Base-by-base conservation (phyloP, 2,797 vertebrate genomes). In the Lemur catta region DNA sequence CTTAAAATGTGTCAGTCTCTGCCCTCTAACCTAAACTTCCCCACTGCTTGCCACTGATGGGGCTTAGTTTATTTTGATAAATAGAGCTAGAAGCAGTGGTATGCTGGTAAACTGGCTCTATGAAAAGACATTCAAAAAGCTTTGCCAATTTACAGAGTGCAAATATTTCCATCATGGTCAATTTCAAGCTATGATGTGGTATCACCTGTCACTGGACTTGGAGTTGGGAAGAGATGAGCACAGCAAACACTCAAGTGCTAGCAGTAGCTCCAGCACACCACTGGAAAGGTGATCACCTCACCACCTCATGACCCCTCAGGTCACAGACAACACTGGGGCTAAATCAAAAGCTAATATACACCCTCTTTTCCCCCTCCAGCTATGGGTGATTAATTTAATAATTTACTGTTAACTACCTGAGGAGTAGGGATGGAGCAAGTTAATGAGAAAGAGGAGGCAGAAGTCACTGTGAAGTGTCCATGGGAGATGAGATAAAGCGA, bases 21-120 rank as follows among this genome's bases (percentile, higher is more conserved):
- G 7, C 35, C 22, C 41, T 59, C 6, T 33, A 69, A 63, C 33
- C 46, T 84, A 71, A 85, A 89, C 22, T 63, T 33, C 38, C 15
- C 3, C 14, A 30, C 38, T 71, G 30, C 50, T 93, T 91, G 57
- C n/a, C 35, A 55, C 8, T 59, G 24, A 67, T 48, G 55, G 33
- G 15, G 63, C 17, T 74, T 74, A 30, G 15, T 55, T 86, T 67
- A 63, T 86, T 89, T 95, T 92, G n/a, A 86, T 91, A 92, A 89
- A 84, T 26, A 89, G 55, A 96, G 12, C 17, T 38, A 35, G 22
- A 52, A 84, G 69, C 24, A 65, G 22, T 94, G 38, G 22, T 76
- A 4, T 93, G 38, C 24, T 90, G n/a, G 78, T 61, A 85, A 95
- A 76, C 14, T 55, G 22, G 15, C 46, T 65, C 8, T 87, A 46